Conservation (phyloP, 2,113 vertebrate species). For the Ondatra zibethicus region DNA sequence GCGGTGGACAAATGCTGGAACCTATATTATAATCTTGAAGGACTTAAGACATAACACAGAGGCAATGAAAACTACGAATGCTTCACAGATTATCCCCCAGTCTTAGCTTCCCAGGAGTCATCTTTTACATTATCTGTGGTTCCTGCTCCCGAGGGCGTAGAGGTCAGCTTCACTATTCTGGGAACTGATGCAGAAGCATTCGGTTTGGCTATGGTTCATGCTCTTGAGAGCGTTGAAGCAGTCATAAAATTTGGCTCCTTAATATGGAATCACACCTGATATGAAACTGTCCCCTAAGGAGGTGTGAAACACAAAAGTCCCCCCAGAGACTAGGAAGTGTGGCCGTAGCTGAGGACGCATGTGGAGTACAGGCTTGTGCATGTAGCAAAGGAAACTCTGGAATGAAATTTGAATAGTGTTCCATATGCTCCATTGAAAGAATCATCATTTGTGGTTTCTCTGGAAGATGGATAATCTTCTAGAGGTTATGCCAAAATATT, state of each 20-base stretch:
- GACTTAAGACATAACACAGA: not conserved
- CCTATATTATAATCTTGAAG: not conserved
- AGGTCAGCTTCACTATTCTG: conserved; percentile 55
- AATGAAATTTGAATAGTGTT: not conserved
- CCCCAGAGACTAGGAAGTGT: not conserved
- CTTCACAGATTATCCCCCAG: not conserved
- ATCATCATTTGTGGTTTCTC: not conserved
- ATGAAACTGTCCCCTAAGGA: conserved; percentile 61
- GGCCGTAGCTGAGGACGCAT: not conserved
- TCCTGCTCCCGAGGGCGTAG: not conserved
- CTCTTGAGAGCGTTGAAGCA: conserved; percentile 56
- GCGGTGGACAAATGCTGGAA: not conserved
- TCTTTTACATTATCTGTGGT: not conserved
- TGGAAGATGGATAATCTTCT: not conserved
- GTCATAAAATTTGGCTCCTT: conserved; percentile 72
- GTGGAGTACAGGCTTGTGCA: not conserved
- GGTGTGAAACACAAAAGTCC: conserved; percentile 53
- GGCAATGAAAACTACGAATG: not conserved
- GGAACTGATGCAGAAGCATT: conserved; percentile 14
- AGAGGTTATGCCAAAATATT: not conserved
- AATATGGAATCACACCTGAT: conserved; percentile 76
- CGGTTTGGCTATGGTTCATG: conserved; percentile 2
- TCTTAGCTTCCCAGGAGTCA: not conserved
- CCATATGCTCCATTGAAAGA: not conserved
- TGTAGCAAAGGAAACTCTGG: not conserved